phyloP scores from a whole-genome alignment of 2,888 invertebrate species.

The Acleris emargana region DNA sequence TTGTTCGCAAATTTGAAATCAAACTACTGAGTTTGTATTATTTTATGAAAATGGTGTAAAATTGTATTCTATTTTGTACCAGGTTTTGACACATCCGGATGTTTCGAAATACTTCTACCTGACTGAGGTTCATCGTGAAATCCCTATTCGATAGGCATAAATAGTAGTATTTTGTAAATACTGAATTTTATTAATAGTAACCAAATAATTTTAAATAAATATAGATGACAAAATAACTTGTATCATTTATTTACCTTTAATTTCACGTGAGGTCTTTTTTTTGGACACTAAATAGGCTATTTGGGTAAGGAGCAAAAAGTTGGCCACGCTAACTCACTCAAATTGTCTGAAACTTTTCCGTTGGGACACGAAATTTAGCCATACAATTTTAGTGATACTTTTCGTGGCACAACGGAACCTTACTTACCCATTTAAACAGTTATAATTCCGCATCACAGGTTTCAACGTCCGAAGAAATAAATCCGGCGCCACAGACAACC shows the following conservation, averaged over 20 bases:
- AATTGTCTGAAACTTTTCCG: no score
- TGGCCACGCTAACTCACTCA: no score
- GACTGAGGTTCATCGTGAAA: conserved; percentile 40
- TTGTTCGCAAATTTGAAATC: neutral
- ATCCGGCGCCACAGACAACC: no score
- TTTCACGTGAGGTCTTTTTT: no score
- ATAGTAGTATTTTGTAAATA: conserved; percentile 76
- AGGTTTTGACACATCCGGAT: conserved; percentile 25
- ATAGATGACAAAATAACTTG: conserved; percentile 42
- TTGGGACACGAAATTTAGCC: no score
- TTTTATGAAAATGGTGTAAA: conserved; percentile 1
- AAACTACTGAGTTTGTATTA: conserved; percentile 2
- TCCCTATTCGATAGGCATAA: conserved; percentile 56
- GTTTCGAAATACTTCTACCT: conserved; percentile 30
- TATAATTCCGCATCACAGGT: no score
- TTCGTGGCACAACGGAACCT: no score
- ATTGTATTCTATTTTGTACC: conserved; percentile 20
- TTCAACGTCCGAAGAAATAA: no score
- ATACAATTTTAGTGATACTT: no score
- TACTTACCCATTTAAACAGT: no score
- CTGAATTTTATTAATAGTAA: conserved; percentile 66
- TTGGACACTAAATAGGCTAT: no score
- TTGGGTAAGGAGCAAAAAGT: no score
- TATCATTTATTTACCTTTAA: neutral
- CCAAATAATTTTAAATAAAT: conserved; percentile 69